Conservation (phyloP, 2,888 invertebrate species). For the Drosophila tanythrix region DNA sequence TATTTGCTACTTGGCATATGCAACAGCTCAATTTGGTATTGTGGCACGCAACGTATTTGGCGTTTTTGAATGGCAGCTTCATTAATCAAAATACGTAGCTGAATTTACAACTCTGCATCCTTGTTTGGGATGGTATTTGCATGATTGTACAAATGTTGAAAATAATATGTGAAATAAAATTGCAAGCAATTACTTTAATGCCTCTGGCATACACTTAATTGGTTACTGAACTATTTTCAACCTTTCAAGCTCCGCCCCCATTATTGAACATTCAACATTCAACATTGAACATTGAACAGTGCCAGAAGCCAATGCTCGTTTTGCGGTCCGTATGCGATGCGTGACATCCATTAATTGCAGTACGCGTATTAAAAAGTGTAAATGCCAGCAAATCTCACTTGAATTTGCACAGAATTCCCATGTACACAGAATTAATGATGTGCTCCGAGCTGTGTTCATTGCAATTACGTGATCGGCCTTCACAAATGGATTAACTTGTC, state of each 20-base stretch:
- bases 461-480: slow-evolving; percentile 17
- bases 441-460: background rate
- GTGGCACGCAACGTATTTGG: slow-evolving; percentile 41
- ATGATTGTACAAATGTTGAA: slow-evolving; percentile 1
- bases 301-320: slow-evolving; percentile 52
- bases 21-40: slow-evolving; percentile 74
- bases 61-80: slow-evolving; percentile 76
- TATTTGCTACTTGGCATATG: slow-evolving; percentile 34
- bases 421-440: slow-evolving; percentile 16
- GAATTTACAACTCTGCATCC: slow-evolving; percentile 20
- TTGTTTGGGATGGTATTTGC: slow-evolving; percentile 2
- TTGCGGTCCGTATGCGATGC: slow-evolving; percentile 45
- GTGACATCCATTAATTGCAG: slow-evolving; percentile 52
- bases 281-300: slow-evolving; percentile 9
- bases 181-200: slow-evolving; percentile 73
- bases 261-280: background rate
- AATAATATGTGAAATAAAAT: slow-evolving; percentile 58
- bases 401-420: slow-evolving; percentile 20
- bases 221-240: background rate
- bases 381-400: slow-evolving; percentile 17
- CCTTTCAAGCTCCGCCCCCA: background rate
- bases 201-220: slow-evolving; percentile 38
- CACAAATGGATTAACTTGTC: slow-evolving; percentile 5
- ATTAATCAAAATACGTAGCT: slow-evolving; percentile 67
- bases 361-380: slow-evolving; percentile 1